Conservation (phyloP, 2,113 vertebrate species). For the Pomatorhinus ruficollis region DNA sequence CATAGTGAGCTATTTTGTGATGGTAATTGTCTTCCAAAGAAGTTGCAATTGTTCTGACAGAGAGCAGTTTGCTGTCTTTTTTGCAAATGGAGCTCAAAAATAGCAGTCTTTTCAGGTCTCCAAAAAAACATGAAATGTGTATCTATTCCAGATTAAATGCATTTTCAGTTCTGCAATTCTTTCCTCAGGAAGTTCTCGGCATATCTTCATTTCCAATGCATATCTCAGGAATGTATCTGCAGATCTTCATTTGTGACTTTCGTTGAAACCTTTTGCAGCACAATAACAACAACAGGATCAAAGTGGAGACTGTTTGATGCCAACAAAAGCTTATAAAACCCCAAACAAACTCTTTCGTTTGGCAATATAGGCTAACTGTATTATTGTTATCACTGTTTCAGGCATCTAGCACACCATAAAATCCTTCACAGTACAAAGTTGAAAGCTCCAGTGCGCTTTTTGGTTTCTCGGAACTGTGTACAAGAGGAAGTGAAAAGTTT, state of each 20-base stretch:
- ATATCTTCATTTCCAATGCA: conserved; percentile 21
- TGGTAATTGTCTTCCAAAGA: background rate
- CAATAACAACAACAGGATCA: conserved; percentile 52
- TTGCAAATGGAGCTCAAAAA: background rate
- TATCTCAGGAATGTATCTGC: background rate
- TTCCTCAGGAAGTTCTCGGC: background rate
- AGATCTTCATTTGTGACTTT: conserved; percentile 28
- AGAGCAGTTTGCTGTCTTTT: background rate
- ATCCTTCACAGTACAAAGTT: background rate
- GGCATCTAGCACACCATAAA: conserved; percentile 48
- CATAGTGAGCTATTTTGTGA: background rate
- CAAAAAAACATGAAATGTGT: background rate
- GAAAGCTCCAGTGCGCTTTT: conserved; percentile 7
- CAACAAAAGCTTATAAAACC: conserved; percentile 41
- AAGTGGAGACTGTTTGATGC: conserved; percentile 38
- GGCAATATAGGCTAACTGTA: background rate
- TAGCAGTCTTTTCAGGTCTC: background rate
- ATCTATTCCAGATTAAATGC: background rate
- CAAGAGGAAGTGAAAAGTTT: background rate
- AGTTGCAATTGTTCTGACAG: background rate
- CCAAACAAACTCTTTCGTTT: background rate
- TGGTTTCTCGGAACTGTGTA: background rate
- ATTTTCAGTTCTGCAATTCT: background rate
- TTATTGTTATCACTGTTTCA: background rate
- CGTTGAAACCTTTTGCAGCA: conserved; percentile 54